Evolutionary conservation across 2,888 invertebrate species (phyloP), one percentile per base, ranked within the genome.

Genomic region (Lasius platythorax): DNA sequence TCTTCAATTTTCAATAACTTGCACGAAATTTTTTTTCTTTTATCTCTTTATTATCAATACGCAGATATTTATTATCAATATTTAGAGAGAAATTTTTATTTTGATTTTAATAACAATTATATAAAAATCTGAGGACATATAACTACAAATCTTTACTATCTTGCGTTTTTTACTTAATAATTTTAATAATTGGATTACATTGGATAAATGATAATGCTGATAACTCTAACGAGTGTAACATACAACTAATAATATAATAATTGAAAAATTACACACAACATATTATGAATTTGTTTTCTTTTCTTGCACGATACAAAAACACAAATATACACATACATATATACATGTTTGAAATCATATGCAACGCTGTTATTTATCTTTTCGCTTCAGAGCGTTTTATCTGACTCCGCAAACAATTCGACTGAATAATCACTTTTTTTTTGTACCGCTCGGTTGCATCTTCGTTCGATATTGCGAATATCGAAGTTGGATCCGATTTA

Each of bases 341-440:
- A 50, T 18, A 15, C 43, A 15, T 15, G 23, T 70, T 58, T 50
- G 73, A 56, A 61, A 73, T 72, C 72, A 79, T 53, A 61, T 18
- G 37, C 33, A 61, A 73, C 28, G n/a, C 8, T 18, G 30, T 40
- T 56, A 28, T 79, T 79, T 72, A 61, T 61, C 74, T 18, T 6
- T 5, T n/a, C 37, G 11, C 33, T 46, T 1, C 1, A 1, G 6
- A 23, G 18, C 12, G 8, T 37, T 81, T 68, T 58, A 43, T 58
- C 33, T 61, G 37, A 12, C 28, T 73, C 33, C 28, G 46, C 33
- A n/a, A 4, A 37, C 40, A 72, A 43, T 70, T 23, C 28, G 18
- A 15, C 18, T 37, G 37, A 73, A 61, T 23, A 73, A 73, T 8
- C 46, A 23, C 37, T 37, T 33, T 56, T 30, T 37, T 61, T 61